Conservation (phyloP, 2,113 vertebrate genomes). For the Acrocephalus arundinaceus region DNA sequence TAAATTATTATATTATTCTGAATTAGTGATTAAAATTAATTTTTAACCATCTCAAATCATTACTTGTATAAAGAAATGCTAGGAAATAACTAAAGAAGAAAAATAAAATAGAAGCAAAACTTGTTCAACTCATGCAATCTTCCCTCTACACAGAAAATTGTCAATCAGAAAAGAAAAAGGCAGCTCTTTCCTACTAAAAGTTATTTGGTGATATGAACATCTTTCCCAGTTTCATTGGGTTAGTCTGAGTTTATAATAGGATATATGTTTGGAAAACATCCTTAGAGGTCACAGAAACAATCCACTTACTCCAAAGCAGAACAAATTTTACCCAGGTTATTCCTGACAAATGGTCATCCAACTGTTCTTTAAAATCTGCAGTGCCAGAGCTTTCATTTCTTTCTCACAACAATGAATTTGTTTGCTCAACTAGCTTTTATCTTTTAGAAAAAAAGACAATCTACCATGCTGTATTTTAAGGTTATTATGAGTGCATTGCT, state of each 20-base stretch:
- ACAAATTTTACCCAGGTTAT: slow-evolving; percentile 6
- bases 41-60: background rate
- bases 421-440: background rate
- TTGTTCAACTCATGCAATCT: background rate
- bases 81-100: background rate
- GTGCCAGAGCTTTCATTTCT: background rate
- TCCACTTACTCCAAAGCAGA: background rate
- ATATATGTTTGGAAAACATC: slow-evolving; percentile 14
- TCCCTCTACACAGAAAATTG: background rate
- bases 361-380: background rate
- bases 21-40: background rate
- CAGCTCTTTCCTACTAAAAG: background rate
- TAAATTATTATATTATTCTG: background rate
- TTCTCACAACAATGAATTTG: background rate
- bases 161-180: background rate
- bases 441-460: background rate
- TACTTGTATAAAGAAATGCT: background rate
- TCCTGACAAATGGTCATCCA: slow-evolving; percentile 1
- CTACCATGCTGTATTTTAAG: background rate
- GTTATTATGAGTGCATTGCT: background rate
- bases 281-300: slow-evolving; percentile 15
- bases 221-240: background rate
- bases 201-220: background rate
- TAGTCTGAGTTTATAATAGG: background rate
- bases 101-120: background rate